Evolutionary conservation across 1,140 invertebrate species (phyloP).

Genomic region (Brachystomella parvula): DNA sequence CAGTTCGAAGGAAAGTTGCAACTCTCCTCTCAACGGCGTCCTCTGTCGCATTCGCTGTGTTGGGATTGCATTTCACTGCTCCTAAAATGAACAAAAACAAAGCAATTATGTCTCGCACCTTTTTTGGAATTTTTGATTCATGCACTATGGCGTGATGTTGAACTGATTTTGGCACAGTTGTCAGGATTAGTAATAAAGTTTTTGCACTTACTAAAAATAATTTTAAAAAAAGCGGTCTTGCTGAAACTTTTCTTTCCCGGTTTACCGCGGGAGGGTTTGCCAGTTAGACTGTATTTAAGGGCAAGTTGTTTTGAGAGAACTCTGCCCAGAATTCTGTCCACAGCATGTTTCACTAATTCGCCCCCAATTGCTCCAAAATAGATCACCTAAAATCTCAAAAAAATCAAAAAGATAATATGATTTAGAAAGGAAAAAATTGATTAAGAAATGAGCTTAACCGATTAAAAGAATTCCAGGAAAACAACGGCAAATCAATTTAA

Average conservation of each 20-base stretch:
- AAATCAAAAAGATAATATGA: not conserved
- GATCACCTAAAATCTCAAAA: not conserved
- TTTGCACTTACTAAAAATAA: not conserved
- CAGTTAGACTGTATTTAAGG: not conserved
- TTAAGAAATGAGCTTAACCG: too few species aligned
- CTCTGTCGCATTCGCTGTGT: not conserved
- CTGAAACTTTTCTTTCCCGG: not conserved
- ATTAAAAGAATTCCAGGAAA: too few species aligned
- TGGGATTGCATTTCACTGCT: not conserved
- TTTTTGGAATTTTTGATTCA: too few species aligned
- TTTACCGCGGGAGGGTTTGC: not conserved
- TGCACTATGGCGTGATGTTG: too few species aligned
- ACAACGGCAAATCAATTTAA: too few species aligned
- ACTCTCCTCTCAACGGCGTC: not conserved
- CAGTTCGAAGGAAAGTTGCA: not conserved
- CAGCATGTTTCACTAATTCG: not conserved
- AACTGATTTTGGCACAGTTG: too few species aligned
- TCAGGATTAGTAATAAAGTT: too few species aligned
- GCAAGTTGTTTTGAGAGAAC: not conserved
- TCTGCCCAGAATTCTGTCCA: not conserved
- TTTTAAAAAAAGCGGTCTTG: not conserved
- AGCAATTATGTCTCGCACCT: too few species aligned
- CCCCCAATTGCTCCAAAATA: constrained; percentile 2
- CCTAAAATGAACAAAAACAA: not conserved
- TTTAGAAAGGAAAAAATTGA: not conserved